phyloP scores from a whole-genome alignment of 2,797 vertebrate genomes.

The Poecilia picta region DNA sequence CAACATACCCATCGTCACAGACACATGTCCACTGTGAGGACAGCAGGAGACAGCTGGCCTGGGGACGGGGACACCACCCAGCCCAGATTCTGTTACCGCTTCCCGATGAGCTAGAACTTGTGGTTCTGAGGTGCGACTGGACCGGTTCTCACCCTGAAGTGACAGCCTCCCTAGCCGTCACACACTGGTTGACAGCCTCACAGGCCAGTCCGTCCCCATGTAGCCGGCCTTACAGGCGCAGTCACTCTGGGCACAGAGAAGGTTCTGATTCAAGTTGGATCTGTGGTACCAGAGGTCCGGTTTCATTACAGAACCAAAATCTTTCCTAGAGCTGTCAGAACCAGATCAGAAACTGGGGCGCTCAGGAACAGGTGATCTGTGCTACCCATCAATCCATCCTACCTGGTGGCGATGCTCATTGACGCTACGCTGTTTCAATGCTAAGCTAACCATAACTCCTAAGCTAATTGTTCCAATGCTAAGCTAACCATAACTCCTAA shows the following conservation, averaged over 20 bases:
- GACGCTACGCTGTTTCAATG: too few species aligned
- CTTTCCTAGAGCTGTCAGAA: neutral
- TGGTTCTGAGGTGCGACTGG: neutral
- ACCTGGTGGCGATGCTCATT: too few species aligned
- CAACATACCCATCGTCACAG: slow-evolving; percentile 84
- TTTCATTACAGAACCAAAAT: neutral
- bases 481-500: too few species aligned
- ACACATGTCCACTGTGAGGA: slow-evolving; percentile 85
- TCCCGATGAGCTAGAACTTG: neutral
- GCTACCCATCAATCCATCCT: too few species aligned
- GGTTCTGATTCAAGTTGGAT: neutral
- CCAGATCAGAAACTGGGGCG: too few species aligned
- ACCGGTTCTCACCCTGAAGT: slow-evolving; percentile 83
- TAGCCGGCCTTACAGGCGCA: slow-evolving; percentile 90
- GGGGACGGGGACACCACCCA: slow-evolving; percentile 2
- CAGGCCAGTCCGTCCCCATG: slow-evolving; percentile 86
- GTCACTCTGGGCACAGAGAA: slow-evolving; percentile 81
- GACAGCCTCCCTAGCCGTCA: slow-evolving; percentile 84
- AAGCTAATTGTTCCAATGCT: too few species aligned
- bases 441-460: too few species aligned
- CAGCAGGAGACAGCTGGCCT: slow-evolving; percentile 86
- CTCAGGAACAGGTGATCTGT: too few species aligned
- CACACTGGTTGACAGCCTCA: slow-evolving; percentile 84
- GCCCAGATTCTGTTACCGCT: neutral
- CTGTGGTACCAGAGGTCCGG: neutral